Base-by-base conservation (phyloP, 2,888 invertebrate genomes). In the Leptura quadrifasciata region DNA sequence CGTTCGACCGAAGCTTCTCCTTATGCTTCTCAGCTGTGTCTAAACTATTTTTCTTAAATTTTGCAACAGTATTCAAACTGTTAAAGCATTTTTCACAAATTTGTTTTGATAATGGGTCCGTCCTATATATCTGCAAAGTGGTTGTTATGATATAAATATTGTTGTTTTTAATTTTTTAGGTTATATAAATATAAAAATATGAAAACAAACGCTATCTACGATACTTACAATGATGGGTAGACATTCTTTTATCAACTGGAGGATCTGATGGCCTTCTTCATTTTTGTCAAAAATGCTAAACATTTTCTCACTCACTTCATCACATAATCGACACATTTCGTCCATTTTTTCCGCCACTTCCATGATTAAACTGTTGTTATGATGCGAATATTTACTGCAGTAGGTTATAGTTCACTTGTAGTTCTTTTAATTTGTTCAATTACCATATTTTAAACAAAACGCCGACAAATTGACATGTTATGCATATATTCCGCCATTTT, bases 221-320 rank as follows among this genome's bases (percentile, higher is more conserved):
- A 57, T 58, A 88, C 88, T 88, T 83, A 89, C 89, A 72, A 88
- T 82, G 65, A 89, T 85, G 54, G 88, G 88, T 65, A 89, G 80
- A 79, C 86, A 88, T 73, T 89, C 87, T 79, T 88, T 88, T 73
- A 89, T 89, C 27, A 89, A 76, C 68, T 88, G 86, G 27, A 89
- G 81, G 63, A 89, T 86, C 83, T 89, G 87, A 80, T 85, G 85
- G 71, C 89, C 88, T 76, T 86, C 85, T 52, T 85, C 85, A 78
- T 86, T 88, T 81, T 88, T 88, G 65, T 87, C 87, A 81, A 89
- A 89, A 82, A 89, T 85, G 82, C 85, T 88, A 77, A 85, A 86
- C 87, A 88, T 86, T 80, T 87, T 85, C 72, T 84, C 84, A 57
- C 82, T 82, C 61, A 79, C 81, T 78, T 85, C 81, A 76, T 89